A percentile compares a stretch with the other conserved stretches of the same genome.
Conservation (phyloP, 2,113 vertebrate genomes). For the Opisthocomus hoazin region DNA sequence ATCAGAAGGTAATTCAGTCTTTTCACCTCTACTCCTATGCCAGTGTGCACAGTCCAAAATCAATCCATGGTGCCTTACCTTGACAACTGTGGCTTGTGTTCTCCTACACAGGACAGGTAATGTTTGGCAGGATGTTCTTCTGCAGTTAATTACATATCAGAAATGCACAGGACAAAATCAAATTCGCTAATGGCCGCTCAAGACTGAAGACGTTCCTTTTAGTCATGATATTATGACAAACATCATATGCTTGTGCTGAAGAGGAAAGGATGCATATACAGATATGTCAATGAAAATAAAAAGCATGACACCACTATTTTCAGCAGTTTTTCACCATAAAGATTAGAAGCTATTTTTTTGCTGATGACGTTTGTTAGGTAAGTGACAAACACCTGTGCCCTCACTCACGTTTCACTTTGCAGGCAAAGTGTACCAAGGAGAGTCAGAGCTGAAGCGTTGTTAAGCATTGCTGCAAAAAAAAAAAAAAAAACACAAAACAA, state of each 20-base stretch:
- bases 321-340: neutral
- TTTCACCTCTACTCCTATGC: neutral
- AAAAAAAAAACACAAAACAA: no score
- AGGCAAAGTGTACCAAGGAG: neutral
- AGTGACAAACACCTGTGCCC: neutral
- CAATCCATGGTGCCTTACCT: neutral
- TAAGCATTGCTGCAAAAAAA: neutral
- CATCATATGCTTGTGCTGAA: neutral
- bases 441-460: neutral
- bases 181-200: neutral
- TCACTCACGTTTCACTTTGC: neutral
- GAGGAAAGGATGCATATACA: neutral
- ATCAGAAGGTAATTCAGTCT: neutral
- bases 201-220: neutral
- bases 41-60: neutral
- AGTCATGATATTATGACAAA: neutral
- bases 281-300: accelerated
- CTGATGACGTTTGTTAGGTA: neutral
- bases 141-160: neutral
- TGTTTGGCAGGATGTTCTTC: neutral
- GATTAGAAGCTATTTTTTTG: neutral
- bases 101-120: neutral
- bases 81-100: neutral
- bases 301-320: neutral
- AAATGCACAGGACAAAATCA: neutral